Conservation (phyloP, 2,888 invertebrate species). For the Bimastos eiseni region DNA sequence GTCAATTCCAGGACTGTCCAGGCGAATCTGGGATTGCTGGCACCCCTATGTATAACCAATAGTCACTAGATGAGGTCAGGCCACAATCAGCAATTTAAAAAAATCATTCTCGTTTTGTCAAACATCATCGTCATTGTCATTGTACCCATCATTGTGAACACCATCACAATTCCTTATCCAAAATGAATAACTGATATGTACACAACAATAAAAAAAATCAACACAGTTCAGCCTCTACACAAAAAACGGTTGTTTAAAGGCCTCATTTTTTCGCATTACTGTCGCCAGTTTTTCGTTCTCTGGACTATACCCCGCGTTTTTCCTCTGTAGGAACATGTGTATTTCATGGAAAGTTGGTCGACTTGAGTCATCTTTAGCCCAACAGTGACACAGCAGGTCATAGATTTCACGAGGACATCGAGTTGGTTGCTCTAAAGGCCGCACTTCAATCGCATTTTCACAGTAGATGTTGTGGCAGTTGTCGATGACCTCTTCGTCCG, state of each 20-base stretch:
- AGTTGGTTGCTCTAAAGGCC: slow-evolving; percentile 72
- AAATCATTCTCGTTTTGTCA: background rate
- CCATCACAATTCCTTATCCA: background rate
- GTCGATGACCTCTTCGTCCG: slow-evolving; percentile 77
- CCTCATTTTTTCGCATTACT: background rate
- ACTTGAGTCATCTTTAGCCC: slow-evolving; percentile 79
- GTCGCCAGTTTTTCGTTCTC: slow-evolving; percentile 47
- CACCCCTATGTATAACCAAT: background rate
- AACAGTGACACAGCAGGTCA: slow-evolving; percentile 88
- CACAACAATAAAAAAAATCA: background rate
- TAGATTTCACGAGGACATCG: slow-evolving; percentile 84
- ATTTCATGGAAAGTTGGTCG: slow-evolving; percentile 85
- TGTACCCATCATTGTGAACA: background rate
- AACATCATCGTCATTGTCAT: background rate
- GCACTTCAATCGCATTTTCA: slow-evolving; percentile 46
- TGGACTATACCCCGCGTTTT: slow-evolving; percentile 61
- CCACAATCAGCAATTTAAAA: background rate
- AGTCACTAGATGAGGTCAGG: background rate
- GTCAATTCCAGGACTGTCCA: too few species aligned
- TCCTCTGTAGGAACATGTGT: slow-evolving; percentile 75
- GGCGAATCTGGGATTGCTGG: too few species aligned
- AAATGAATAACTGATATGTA: slow-evolving; percentile 6
- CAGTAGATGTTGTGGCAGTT: slow-evolving; percentile 66
- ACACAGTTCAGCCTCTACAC: background rate
- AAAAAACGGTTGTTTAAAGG: slow-evolving; percentile 1